Evolutionary conservation across 2,797 vertebrate genomes (phyloP).

Genomic region (Distichodus sexfasciatus): DNA sequence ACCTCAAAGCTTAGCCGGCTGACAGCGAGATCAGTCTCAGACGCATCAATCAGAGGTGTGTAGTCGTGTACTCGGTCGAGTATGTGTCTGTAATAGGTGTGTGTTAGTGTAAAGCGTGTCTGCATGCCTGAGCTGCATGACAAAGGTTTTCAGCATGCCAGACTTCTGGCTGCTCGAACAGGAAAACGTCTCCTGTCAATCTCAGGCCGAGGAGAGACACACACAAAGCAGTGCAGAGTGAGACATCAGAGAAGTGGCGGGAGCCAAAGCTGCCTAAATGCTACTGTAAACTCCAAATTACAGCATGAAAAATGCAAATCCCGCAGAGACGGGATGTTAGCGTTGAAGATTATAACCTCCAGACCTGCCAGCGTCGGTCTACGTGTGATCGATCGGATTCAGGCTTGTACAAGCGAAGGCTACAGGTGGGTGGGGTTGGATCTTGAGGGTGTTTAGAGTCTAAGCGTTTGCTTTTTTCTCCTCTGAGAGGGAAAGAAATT

Average conservation of each 20-base stretch:
- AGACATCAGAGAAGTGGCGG: too few species aligned
- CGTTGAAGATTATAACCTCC: constrained; percentile 66
- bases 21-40: constrained; percentile 78
- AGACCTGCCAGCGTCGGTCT: constrained; percentile 62
- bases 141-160: constrained; percentile 58
- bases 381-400: constrained; percentile 52
- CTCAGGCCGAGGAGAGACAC: constrained; percentile 53
- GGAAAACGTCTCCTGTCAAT: constrained; percentile 77
- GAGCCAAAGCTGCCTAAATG: constrained; percentile 71
- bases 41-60: constrained; percentile 74
- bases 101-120: constrained; percentile 24
- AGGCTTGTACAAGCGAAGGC: constrained; percentile 38
- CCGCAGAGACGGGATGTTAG: constrained; percentile 66
- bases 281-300: constrained; percentile 78
- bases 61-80: not conserved
- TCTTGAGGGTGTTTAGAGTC: too few species aligned
- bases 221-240: constrained; percentile 59
- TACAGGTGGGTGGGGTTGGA: too few species aligned
- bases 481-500: constrained; percentile 40
- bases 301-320: constrained; percentile 72
- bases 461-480: constrained; percentile 49
- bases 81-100: not conserved
- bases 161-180: too few species aligned
- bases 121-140: constrained; percentile 36
- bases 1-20: constrained; percentile 73